Conservation (phyloP, 2,797 vertebrate species). For the Ctenopoma kingsleyae region DNA sequence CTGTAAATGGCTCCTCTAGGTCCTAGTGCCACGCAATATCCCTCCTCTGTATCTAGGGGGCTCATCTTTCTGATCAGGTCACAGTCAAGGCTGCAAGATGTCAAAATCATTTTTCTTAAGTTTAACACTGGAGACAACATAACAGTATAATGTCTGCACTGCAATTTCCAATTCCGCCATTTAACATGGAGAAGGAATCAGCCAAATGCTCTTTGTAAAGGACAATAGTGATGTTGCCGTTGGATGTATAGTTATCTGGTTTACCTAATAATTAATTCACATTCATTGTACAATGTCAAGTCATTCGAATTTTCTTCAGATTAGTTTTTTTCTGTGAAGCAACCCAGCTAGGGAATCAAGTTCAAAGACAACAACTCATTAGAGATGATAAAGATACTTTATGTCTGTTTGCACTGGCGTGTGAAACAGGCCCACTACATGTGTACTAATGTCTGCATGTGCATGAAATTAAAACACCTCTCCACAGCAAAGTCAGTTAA, state of each 20-base stretch:
- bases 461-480: slow-evolving; percentile 5
- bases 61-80: slow-evolving; percentile 56
- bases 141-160: slow-evolving; percentile 19
- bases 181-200: slow-evolving; percentile 28
- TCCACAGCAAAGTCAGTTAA: slow-evolving; percentile 15
- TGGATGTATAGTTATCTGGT: slow-evolving; percentile 14
- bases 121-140: slow-evolving; percentile 31
- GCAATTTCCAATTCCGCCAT: slow-evolving; percentile 25
- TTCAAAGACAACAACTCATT: slow-evolving; percentile 24
- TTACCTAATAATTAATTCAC: slow-evolving; percentile 6
- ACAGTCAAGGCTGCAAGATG: slow-evolving; percentile 33
- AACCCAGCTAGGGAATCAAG: not conserved
- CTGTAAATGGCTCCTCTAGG: slow-evolving; percentile 63
- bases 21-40: slow-evolving; percentile 50
- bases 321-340: slow-evolving; percentile 4
- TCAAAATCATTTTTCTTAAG: slow-evolving; percentile 41
- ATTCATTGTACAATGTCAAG: slow-evolving; percentile 6
- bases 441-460: slow-evolving; percentile 20
- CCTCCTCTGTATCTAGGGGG: slow-evolving; percentile 29
- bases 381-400: not conserved
- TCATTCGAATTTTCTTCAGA: slow-evolving; percentile 6
- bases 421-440: not conserved
- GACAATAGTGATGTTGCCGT: slow-evolving; percentile 8
- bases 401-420: not conserved
- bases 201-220: slow-evolving; percentile 11